These are phyloP conservation scores for Coryphaenoides rupestris DNA, from an alignment of 2,113 vertebrate species.

Conservation along the genomic window DNA sequence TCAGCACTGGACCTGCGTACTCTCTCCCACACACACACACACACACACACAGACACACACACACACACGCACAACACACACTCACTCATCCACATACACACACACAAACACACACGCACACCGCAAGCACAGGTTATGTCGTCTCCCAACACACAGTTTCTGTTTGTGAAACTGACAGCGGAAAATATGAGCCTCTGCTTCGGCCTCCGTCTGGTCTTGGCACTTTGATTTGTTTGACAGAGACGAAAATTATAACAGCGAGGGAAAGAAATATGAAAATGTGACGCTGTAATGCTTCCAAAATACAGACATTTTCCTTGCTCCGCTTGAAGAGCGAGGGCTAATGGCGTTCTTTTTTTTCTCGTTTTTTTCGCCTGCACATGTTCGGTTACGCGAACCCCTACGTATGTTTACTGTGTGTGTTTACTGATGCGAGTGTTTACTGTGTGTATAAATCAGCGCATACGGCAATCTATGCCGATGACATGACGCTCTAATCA, in stretches of 20 bases:
- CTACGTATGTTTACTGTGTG: constrained; percentile 4
- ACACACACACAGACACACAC: not conserved
- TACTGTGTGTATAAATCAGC: constrained; percentile 19
- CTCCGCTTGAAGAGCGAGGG: constrained; percentile 25
- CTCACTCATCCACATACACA: constrained; percentile 8
- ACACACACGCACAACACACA: not conserved
- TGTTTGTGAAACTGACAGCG: constrained; percentile 65
- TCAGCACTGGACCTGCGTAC: not conserved
- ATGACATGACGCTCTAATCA: constrained; percentile 56
- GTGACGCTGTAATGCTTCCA: constrained; percentile 60
- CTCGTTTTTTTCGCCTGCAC: no score
- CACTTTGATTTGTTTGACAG: constrained; percentile 70
- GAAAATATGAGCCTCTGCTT: constrained; percentile 63
- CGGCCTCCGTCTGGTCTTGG: constrained; percentile 54
- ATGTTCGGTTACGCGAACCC: constrained; percentile 19
- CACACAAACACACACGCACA: constrained; percentile 12
- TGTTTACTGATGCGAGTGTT: not conserved
- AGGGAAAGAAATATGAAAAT: constrained; percentile 67
- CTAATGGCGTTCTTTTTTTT: no score
- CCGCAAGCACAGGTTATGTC: constrained; percentile 35
- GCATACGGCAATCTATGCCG: constrained; percentile 45
- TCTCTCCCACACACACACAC: not conserved
- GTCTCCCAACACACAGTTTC: constrained; percentile 56
- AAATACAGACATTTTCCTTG: constrained; percentile 54
- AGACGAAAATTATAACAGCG: constrained; percentile 65